Conservation (phyloP, 2,888 invertebrate genomes). For the Calephelis perditalis region DNA sequence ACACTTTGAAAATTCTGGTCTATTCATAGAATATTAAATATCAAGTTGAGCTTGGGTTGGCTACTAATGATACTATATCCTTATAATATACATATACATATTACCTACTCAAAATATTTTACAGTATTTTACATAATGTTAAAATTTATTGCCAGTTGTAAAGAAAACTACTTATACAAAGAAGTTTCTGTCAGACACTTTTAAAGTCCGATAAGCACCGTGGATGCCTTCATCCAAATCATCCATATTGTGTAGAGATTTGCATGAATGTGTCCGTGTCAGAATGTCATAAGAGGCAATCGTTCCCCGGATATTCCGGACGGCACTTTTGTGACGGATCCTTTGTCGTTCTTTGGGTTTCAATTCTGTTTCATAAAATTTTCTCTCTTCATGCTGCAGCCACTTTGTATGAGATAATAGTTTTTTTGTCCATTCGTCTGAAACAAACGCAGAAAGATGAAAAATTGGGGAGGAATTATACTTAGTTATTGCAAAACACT, state of each 20-base stretch:
- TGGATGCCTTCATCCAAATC: conserved; percentile 58
- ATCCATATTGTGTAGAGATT: conserved; percentile 50
- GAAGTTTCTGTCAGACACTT: conserved; percentile 45
- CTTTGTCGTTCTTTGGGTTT: conserved; percentile 47
- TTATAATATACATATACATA: no score
- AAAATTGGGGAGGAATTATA: background rate
- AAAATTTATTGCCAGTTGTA: background rate
- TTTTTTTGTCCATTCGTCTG: conserved; percentile 85
- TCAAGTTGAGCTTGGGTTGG: no score
- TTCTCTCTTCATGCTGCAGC: conserved; percentile 82
- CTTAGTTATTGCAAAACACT: no score
- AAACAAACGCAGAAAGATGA: conserved; percentile 17
- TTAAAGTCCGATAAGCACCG: conserved; percentile 63
- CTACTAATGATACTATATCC: no score
- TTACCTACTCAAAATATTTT: no score
- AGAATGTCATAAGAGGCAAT: conserved; percentile 62
- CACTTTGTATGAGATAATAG: conserved; percentile 82
- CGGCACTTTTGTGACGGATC: conserved; percentile 48
- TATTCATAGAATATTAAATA: no score
- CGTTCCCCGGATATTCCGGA: conserved; percentile 43
- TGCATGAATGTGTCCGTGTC: conserved; percentile 60
- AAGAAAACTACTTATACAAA: conserved; percentile 35
- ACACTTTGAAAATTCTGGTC: no score
- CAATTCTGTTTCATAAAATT: conserved; percentile 62
- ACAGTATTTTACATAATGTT: no score